Evolutionary conservation across 2,113 vertebrate species (phyloP), one percentile per base, ranked within the genome.

Genomic region (Symphodus melops): DNA sequence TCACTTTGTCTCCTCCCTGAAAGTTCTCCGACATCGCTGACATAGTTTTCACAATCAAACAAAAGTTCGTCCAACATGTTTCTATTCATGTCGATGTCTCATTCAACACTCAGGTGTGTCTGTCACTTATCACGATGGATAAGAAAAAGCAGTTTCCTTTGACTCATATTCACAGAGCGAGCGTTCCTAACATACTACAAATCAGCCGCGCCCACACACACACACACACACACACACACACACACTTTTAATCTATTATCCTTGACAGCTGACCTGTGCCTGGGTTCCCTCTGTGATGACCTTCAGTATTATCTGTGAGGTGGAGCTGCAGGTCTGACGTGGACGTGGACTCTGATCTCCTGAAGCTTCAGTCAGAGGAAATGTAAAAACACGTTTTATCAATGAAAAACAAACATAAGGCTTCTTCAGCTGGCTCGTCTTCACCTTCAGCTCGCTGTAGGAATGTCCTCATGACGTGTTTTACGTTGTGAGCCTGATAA

Each of bases 171-270:
- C 51, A 74, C 72, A 62, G 67, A 69, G 39, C 0, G 5, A 56
- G 23, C 48, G 42, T 83, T 86, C 73, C 84, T 23, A 9, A 21
- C 82, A 87, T 91, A 75, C 57, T 64, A 82, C n/a, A 12, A 64
- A 0, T 7, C 9, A 42, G 19, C 1, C 0, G 33, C 11, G 78
- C 25, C 81, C 49, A 0, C 86, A 9, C 88, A 88, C 68, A 49
- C 46, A 53, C 44, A 44, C 42, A 44, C 9, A 44, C 11, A 3
- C 49, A 0, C 86, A 9, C 88, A 16, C 17, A 17, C 46, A 17
- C 46, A 17, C 7, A 17, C 14, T 4, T 0, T 62, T 53, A 9
- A 70, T 76, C 71, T 37, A 1, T 3, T 7, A 41, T 25, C 19
- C 23, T n/a, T 10, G 3, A 11, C 3, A 0, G 1, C 55, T 54